phyloP scores from a whole-genome alignment of 2,888 invertebrate genomes.

The Tupiocoris notatus region DNA sequence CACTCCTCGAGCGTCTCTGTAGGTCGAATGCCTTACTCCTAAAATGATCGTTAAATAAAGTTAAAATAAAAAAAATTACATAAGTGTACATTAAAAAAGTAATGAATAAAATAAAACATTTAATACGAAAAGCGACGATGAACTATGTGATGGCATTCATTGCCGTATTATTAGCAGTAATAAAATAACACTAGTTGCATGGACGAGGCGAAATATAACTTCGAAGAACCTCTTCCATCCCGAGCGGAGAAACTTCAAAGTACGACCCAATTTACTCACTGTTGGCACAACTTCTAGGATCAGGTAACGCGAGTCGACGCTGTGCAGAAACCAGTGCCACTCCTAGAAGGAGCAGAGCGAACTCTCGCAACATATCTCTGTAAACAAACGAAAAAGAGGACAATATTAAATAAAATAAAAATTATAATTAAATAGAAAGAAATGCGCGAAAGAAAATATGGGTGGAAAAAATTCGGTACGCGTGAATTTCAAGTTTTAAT shows the following conservation, averaged over 20 bases:
- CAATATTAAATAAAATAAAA: neutral
- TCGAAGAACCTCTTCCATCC: no score
- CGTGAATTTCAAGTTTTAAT: no score
- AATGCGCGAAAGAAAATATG: neutral
- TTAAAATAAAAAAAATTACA: no score
- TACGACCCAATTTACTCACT: constrained; percentile 60
- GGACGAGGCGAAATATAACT: no score
- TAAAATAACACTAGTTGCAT: no score
- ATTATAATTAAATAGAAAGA: neutral
- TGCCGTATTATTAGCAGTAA: no score
- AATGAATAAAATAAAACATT: no score
- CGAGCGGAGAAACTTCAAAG: neutral
- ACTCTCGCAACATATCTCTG: constrained; percentile 49
- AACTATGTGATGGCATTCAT: no score
- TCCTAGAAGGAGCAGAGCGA: constrained; percentile 67
- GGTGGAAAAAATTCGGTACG: no score
- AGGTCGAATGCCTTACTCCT: constrained; percentile 86
- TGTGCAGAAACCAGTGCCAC: constrained; percentile 70
- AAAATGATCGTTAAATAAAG: constrained; percentile 38
- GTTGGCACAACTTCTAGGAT: constrained; percentile 84
- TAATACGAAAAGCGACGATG: no score
- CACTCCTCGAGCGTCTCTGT: constrained; percentile 82
- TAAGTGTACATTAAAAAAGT: no score
- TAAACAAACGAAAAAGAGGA: neutral
- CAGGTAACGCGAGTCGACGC: constrained; percentile 80